Evolutionary conservation across 1,140 invertebrate species (phyloP), one percentile per base, ranked within the genome.

Genomic region (Nebria ingens): DNA sequence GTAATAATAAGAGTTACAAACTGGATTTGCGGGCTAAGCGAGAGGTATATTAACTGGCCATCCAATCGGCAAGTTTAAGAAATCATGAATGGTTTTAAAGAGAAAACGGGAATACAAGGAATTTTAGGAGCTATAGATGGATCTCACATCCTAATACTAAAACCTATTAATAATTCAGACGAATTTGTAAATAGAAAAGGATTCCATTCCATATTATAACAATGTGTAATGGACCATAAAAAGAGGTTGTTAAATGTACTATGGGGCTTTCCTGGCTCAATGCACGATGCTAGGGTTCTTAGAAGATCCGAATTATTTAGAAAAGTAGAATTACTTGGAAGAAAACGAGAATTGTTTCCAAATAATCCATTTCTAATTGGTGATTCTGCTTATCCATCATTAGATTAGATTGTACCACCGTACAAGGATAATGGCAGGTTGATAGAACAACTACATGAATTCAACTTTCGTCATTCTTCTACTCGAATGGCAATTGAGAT

Each of bases 381-480:
- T 23, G 56, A 58, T 42, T 57, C 56, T 13, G 56, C 56, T 23
- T 54, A 50, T 49, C 53, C 52, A 1, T 49, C 15, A 29, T 51
- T 54, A 13, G 22, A 6, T 17, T 54, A 42, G 52, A 38, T 58
- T 34, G 52, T 58, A 2, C 42, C 56, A n/a, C 56, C 53, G n/a
- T 58, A 54, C 53, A 58, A 54, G 38, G 53, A 58, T 15, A 58
- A 58, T 51, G 56, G 56, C 1, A 23, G 25, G 15, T 42, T 58
- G 15, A 49, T 20, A 17, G n/a, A 49, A 22, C 25, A 54, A 20
- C 52, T 54, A 54, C 54, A 54, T 51, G 4, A 25, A 19, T 58
- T 58, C 50, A 58, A 54, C 50, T 58, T 29, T 50, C 42, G 23
- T 29, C 56, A 58, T 54, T 58, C 56, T 17, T 42, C 56, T 22